phyloP scores from a whole-genome alignment of 2,888 invertebrate species.

The Uropetala carovei region DNA sequence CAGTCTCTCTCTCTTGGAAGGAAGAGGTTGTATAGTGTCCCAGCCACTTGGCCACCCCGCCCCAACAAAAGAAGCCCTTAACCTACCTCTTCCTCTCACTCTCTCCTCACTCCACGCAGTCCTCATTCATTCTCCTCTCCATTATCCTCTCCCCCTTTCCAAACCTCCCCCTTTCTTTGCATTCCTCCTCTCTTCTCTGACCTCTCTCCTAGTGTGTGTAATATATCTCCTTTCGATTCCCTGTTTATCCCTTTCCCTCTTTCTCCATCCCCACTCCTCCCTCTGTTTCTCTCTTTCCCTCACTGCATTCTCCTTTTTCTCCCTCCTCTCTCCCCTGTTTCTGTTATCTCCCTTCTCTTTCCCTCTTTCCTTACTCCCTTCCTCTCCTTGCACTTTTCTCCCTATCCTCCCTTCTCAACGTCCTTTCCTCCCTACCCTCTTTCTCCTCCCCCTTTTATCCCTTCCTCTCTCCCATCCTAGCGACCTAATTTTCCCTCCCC shows the following conservation, averaged over 20 bases:
- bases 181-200: background rate
- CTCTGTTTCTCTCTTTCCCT: background rate
- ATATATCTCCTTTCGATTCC: background rate
- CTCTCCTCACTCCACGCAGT: background rate
- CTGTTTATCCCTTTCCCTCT: background rate
- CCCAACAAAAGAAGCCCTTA: background rate
- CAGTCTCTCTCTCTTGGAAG: background rate
- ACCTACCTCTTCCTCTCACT: background rate
- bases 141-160: constrained; percentile 2
- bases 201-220: background rate
- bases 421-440: no score
- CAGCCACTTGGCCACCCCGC: background rate
- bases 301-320: background rate
- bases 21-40: background rate
- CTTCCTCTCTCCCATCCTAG: no score
- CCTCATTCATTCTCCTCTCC: background rate
- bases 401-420: no score
- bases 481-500: no score
- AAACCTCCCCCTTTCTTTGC: background rate
- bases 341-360: background rate
- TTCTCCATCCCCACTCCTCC: background rate
- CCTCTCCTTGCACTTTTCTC: no score
- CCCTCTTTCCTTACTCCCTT: background rate
- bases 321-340: background rate
- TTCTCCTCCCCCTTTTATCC: no score